A percentile compares a stretch with the other conserved stretches of the same genome.
These are phyloP conservation scores for Heliocidaris erythrogramma DNA, from an alignment of 35 echinoderm and acorn worm genomes.

Conservation along the genomic window DNA sequence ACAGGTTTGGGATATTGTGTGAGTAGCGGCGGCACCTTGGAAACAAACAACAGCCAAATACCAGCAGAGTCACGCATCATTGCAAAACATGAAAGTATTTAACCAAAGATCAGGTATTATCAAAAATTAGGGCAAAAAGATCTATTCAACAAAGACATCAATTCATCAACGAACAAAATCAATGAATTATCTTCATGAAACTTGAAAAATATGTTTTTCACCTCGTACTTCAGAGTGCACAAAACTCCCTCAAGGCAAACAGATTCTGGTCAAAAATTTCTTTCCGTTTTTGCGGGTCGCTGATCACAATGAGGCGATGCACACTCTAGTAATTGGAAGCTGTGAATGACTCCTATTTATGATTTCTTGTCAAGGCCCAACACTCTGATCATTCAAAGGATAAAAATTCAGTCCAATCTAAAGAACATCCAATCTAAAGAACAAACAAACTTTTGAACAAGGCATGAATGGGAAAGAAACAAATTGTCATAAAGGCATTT, in stretches of 20 bases:
- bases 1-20: neutral
- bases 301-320: neutral
- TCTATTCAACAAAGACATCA: neutral
- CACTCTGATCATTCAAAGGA: neutral
- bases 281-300: neutral
- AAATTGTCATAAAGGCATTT: neutral
- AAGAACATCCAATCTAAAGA: constrained; percentile 17
- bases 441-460: constrained; percentile 1
- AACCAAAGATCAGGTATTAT: neutral
- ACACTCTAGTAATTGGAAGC: neutral
- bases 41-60: neutral
- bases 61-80: neutral
- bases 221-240: neutral
- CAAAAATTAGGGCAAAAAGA: neutral
- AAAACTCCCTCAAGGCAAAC: neutral
- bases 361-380: neutral
- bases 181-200: constrained; percentile 1
- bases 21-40: neutral
- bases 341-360: neutral
- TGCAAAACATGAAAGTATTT: neutral
- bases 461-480: neutral
- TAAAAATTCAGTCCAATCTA: neutral
- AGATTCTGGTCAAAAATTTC: neutral
- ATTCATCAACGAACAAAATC: neutral
- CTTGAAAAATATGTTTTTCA: neutral